Evolutionary conservation across 1,140 invertebrate species (phyloP).

Genomic region (Ylistrum balloti): DNA sequence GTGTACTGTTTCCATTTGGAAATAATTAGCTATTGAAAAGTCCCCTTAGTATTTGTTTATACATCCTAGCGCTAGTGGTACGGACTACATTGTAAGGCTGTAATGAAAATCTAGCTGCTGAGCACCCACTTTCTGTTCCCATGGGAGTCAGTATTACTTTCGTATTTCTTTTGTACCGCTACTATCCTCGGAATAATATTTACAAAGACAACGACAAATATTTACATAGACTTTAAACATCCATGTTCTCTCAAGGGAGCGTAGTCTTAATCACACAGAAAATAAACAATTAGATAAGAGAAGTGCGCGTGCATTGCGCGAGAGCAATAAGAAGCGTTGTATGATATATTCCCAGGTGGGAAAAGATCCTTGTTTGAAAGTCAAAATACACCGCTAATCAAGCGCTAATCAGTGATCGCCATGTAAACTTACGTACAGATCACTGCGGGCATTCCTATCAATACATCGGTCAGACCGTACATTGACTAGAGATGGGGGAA

Average conservation of each 20-base stretch:
- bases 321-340: neutral
- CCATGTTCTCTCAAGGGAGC: constrained; percentile 37
- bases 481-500: neutral
- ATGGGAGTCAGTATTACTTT: constrained; percentile 28
- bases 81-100: neutral
- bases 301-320: constrained; percentile 7
- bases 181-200: constrained; percentile 23
- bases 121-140: neutral
- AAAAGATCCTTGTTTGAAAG: constrained; percentile 26
- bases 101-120: neutral
- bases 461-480: neutral
- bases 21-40: constrained; percentile 36
- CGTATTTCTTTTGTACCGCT: constrained; percentile 20
- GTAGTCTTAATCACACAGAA: neutral
- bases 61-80: neutral
- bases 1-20: constrained; percentile 15
- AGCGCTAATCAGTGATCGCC: neutral
- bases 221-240: constrained; percentile 40
- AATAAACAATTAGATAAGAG: constrained; percentile 35
- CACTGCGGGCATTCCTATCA: neutral
- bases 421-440: constrained; percentile 1
- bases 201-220: constrained; percentile 1
- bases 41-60: constrained; percentile 15
- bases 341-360: constrained; percentile 22
- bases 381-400: constrained; percentile 26